Evolutionary conservation across 2,888 invertebrate genomes (phyloP).

Genomic region (Tachina lurida): DNA sequence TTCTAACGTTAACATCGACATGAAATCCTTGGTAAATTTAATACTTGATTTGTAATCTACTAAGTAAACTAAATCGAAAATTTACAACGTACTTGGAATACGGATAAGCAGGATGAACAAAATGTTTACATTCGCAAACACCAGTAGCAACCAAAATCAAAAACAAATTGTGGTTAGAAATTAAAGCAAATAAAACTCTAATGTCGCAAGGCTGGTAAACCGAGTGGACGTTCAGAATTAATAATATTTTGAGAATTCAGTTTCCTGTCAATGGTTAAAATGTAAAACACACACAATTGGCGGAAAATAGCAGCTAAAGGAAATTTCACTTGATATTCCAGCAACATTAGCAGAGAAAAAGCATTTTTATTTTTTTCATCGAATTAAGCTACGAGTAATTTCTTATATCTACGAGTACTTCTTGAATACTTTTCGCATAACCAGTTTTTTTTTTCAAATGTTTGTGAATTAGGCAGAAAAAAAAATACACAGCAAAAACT

Average conservation of each 20-base stretch:
- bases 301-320: too few relatives aligned
- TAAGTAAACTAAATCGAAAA: constrained; percentile 56
- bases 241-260: constrained; percentile 26
- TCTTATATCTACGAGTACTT: too few relatives aligned
- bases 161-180: constrained; percentile 51
- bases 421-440: too few relatives aligned
- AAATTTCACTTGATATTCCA: too few relatives aligned
- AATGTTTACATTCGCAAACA: constrained; percentile 41
- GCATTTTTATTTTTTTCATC: too few relatives aligned
- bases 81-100: constrained; percentile 51
- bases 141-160: constrained; percentile 31
- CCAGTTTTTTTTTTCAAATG: too few relatives aligned
- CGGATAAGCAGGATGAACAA: constrained; percentile 52
- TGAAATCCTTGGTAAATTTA: constrained; percentile 9
- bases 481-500: too few relatives aligned
- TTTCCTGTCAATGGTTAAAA: background rate
- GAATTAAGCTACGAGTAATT: too few relatives aligned
- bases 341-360: too few relatives aligned
- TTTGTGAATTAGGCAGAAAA: too few relatives aligned
- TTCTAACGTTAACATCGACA: constrained; percentile 24
- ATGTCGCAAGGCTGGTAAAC: constrained; percentile 27
- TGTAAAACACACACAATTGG: too few relatives aligned
- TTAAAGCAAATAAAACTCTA: constrained; percentile 49
- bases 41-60: constrained; percentile 53
- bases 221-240: constrained; percentile 37